Evolutionary conservation across 2,888 invertebrate genomes (phyloP).

Genomic region (Meta bourneti): DNA sequence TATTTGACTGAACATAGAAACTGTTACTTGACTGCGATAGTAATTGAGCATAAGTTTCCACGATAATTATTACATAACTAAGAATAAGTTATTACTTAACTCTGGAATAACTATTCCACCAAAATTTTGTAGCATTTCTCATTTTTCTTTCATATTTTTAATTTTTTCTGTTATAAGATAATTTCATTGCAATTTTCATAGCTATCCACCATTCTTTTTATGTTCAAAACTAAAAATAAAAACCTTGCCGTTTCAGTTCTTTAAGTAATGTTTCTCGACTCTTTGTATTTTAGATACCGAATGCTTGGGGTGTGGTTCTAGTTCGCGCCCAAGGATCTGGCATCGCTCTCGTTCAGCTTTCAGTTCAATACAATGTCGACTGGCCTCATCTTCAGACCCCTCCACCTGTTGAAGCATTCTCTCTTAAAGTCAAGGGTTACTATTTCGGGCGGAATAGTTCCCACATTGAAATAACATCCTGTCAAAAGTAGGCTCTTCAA

Average conservation of each 20-base stretch:
- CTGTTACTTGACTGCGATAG: too few relatives aligned
- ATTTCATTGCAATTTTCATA: too few relatives aligned
- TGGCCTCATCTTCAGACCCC: conserved; percentile 90
- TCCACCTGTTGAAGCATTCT: conserved; percentile 91
- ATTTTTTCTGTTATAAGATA: too few relatives aligned
- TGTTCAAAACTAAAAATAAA: neutral
- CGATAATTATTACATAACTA: too few relatives aligned
- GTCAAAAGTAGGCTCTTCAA: conserved; percentile 87
- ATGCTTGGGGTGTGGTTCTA: conserved; percentile 96
- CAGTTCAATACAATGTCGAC: conserved; percentile 95
- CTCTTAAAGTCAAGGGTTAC: conserved; percentile 87
- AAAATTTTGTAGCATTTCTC: too few relatives aligned
- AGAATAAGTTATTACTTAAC: too few relatives aligned
- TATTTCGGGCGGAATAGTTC: conserved; percentile 96
- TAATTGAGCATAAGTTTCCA: too few relatives aligned
- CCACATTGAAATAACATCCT: conserved; percentile 91
- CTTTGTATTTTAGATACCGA: conserved; percentile 78
- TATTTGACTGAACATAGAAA: too few relatives aligned
- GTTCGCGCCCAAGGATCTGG: conserved; percentile 95
- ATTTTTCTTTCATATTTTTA: too few relatives aligned
- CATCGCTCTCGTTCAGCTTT: conserved; percentile 96
- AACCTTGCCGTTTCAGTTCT: neutral
- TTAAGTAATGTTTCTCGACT: neutral
- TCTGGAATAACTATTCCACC: too few relatives aligned
- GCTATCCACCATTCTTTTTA: neutral